Base-by-base conservation (phyloP, 1,140 invertebrate species). In the Diorhabda sublineata region DNA sequence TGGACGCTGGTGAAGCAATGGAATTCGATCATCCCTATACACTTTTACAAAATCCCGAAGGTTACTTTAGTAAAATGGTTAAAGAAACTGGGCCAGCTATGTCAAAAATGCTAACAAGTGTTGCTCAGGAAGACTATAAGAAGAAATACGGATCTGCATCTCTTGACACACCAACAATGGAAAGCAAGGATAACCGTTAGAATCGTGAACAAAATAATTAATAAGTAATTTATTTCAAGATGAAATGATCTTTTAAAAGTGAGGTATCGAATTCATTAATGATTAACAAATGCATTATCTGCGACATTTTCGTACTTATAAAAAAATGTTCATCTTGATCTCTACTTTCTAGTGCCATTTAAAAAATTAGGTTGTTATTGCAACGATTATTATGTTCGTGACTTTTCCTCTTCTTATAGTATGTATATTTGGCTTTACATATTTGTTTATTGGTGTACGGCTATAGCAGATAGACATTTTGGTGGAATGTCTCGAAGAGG, bases 11-110 rank as follows among this genome's bases (percentile, higher is more conserved):
- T 3, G 66, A 73, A 42, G 70, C 77, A 2, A 70, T 78, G 52
- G 79, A 81, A 74, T 79, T 80, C 62, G 79, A 76, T 65, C 75
- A 77, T 73, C 78, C 80, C 1, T 67, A 74, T 52, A 69, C 71
- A 42, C 68, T 81, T 11, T 70, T 81, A 11, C 64, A 74, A 67
- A 73, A 78, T 59, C 66, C 66, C 42, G 81, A 84, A 42, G 88
- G 91, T 42, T 81, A 85, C 64, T 88, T 93, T 82, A 67, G 89
- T 91, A 87, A 87, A 89, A 5, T 83, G 87, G 47, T 87, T 88
- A 78, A 89, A 87, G 41, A 89, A 88, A 89, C 87, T 5, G 71
- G 71, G 9, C 11, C 58, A 3, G 42, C 11, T 3, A 71, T 75
- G 73, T 69, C 68, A 45, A 57, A 8, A 8, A 67, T 71, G 6